Percentiles rank a stretch among this genome's conserved stretches.
Evolutionary conservation across 1,140 invertebrate genomes (phyloP).

Genomic region (Diorhabda carinulata): DNA sequence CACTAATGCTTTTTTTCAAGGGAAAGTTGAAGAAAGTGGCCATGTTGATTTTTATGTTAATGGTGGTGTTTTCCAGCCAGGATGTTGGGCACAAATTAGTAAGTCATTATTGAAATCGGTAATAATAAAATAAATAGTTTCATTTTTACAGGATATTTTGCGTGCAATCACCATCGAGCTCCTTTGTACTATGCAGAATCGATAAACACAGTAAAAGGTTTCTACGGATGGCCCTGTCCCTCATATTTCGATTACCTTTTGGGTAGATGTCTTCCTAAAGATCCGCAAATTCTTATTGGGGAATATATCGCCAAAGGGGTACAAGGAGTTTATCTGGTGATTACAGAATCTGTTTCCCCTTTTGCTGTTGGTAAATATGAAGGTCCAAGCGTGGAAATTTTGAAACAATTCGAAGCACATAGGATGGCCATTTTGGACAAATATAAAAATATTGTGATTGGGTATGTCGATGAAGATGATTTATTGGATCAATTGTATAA

Average conservation of each 20-base stretch:
- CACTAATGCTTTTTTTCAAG: conserved; percentile 66
- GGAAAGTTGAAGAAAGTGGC: conserved; percentile 59
- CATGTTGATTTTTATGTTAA: conserved; percentile 74
- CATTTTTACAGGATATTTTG: conserved; percentile 42
- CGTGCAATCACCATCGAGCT: conserved; percentile 66
- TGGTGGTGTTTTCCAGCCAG: conserved; percentile 65
- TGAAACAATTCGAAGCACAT: conserved; percentile 23
- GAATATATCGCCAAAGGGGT: conserved; percentile 31
- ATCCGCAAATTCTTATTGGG: conserved; percentile 42
- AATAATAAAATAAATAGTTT: conserved; percentile 6
- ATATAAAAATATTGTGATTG: conserved; percentile 26
- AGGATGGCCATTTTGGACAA: conserved; percentile 26
- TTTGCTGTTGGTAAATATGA: conserved; percentile 40
- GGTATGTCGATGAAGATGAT: conserved; percentile 27
- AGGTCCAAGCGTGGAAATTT: conserved; percentile 37
- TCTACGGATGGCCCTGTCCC: conserved; percentile 66
- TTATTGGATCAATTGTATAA: not conserved
- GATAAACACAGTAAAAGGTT: conserved; percentile 62
- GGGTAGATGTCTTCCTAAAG: conserved; percentile 52
- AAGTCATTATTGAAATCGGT: not conserved
- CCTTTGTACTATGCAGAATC: conserved; percentile 71
- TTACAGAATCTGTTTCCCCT: conserved; percentile 39
- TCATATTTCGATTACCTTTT: conserved; percentile 61
- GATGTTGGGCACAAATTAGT: conserved; percentile 52
- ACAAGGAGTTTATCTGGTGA: conserved; percentile 42